These are phyloP conservation scores for Ophonus ardosiacus DNA, from an alignment of 2,888 invertebrate genomes.

Conservation along the genomic window DNA sequence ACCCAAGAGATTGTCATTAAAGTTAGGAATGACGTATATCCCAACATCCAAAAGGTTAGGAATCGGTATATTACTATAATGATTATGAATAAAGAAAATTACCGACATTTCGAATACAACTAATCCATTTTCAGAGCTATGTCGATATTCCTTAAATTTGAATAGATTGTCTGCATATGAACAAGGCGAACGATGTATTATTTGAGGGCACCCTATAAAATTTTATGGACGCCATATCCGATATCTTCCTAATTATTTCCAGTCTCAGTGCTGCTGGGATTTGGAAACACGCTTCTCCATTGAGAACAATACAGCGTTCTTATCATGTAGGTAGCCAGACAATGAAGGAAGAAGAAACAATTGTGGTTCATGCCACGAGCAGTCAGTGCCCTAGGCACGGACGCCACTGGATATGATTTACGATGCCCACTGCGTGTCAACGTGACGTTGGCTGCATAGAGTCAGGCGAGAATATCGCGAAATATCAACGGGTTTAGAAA, in stretches of 20 bases:
- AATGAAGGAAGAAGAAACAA: slow-evolving; percentile 47
- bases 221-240: too few species aligned
- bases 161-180: too few species aligned
- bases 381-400: slow-evolving; percentile 20
- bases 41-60: too few species aligned
- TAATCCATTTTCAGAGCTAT: too few species aligned
- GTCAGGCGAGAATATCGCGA: slow-evolving; percentile 34
- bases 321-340: slow-evolving; percentile 23
- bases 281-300: background rate
- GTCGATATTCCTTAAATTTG: too few species aligned
- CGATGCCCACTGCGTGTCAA: slow-evolving; percentile 52
- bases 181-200: too few species aligned
- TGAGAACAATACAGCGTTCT: slow-evolving; percentile 20
- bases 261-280: background rate
- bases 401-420: slow-evolving; percentile 50
- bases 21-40: too few species aligned
- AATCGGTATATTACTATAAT: too few species aligned
- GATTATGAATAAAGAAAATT: too few species aligned
- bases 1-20: too few species aligned
- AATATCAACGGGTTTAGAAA: background rate
- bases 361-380: slow-evolving; percentile 17
- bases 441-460: slow-evolving; percentile 50
- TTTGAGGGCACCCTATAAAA: too few species aligned
- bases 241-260: background rate
- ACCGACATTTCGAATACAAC: too few species aligned